phyloP scores from a whole-genome alignment of 2,888 invertebrate species.

The Didymodactylos carnosus region DNA sequence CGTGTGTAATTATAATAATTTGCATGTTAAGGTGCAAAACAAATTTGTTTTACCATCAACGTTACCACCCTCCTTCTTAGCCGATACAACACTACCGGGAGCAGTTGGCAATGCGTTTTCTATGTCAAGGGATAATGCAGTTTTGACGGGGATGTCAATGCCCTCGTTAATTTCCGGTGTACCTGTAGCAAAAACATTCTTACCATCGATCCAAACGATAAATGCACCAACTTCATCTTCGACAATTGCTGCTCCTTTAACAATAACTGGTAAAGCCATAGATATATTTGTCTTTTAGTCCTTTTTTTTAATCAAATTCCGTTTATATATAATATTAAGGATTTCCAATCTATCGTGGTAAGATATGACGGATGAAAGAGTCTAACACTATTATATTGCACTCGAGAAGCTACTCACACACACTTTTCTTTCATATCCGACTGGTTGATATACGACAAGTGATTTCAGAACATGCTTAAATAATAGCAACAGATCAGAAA shows the following conservation, averaged over 20 bases:
- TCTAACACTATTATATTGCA: too few relatives aligned
- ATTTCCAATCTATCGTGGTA: too few relatives aligned
- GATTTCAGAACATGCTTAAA: too few relatives aligned
- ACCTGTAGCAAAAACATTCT: not conserved
- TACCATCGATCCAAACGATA: not conserved
- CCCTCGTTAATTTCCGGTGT: not conserved
- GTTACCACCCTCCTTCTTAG: not conserved
- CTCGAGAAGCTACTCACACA: too few relatives aligned
- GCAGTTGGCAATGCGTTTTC: not conserved
- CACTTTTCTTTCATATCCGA: too few relatives aligned
- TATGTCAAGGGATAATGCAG: not conserved
- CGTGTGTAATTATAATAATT: slow-evolving; percentile 45
- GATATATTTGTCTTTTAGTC: too few relatives aligned
- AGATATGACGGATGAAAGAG: too few relatives aligned
- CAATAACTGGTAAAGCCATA: too few relatives aligned
- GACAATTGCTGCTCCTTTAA: not conserved
- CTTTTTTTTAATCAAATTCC: too few relatives aligned
- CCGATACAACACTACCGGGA: not conserved
- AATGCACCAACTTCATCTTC: not conserved
- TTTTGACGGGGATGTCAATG: not conserved
- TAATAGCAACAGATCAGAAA: too few relatives aligned
- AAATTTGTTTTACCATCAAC: not conserved
- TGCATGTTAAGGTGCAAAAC: not conserved
- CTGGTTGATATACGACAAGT: too few relatives aligned
- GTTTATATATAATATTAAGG: too few relatives aligned